Evolutionary conservation across 53 echinoderm and acorn worm species (phyloP).

Genomic region (Mesocentrotus franciscanus): DNA sequence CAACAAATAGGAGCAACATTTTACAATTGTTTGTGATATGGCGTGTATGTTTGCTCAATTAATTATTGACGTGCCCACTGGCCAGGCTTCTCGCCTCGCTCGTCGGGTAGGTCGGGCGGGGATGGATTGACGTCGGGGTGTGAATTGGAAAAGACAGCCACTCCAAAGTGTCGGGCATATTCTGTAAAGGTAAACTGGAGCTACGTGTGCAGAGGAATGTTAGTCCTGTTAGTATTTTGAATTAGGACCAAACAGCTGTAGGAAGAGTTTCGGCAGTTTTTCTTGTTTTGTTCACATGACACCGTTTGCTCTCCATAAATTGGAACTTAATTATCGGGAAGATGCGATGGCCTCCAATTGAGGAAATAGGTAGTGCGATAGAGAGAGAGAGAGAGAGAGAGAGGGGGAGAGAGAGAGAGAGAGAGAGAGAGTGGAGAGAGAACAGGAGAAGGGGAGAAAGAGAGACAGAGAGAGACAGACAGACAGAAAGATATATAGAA

Average conservation of each 20-base stretch:
- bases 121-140: slow-evolving; percentile 25
- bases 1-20: slow-evolving; percentile 45
- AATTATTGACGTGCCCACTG: slow-evolving; percentile 51
- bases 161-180: slow-evolving; percentile 53
- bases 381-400: background rate
- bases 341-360: slow-evolving; percentile 15
- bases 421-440: background rate
- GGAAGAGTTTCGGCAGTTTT: background rate
- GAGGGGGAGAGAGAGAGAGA: background rate
- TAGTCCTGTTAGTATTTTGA: slow-evolving; percentile 50
- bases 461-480: too few relatives aligned
- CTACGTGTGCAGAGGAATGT: slow-evolving; percentile 18
- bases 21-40: slow-evolving; percentile 49
- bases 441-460: background rate
- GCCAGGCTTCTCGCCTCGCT: background rate
- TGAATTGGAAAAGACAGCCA: slow-evolving; percentile 3
- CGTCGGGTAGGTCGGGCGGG: background rate
- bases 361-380: background rate
- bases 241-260: slow-evolving; percentile 30
- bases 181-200: slow-evolving; percentile 38
- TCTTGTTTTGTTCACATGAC: background rate
- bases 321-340: slow-evolving; percentile 55
- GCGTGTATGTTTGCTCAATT: slow-evolving; percentile 57
- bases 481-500: background rate
- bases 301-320: background rate